Conservation (phyloP, 2,888 invertebrate genomes). For the Bimastos eiseni region DNA sequence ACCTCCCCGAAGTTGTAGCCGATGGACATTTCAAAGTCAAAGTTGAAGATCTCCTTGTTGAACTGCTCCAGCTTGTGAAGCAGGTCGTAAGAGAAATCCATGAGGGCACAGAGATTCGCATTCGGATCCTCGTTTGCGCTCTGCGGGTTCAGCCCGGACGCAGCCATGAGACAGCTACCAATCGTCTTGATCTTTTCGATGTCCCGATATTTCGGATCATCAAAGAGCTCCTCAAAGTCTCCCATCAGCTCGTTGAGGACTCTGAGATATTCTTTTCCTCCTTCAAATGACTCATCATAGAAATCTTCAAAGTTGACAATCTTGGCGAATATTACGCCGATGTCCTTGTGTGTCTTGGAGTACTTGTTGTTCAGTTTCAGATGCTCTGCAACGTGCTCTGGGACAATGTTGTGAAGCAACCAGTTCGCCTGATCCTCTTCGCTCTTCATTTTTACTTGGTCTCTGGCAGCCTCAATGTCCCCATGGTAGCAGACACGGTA, state of each 20-base stretch:
- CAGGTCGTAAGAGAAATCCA: slow-evolving; percentile 89
- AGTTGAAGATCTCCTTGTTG: slow-evolving; percentile 61
- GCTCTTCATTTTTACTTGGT: slow-evolving; percentile 85
- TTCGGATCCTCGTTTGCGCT: slow-evolving; percentile 72
- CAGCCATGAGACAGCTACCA: slow-evolving; percentile 93
- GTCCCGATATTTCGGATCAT: slow-evolving; percentile 77
- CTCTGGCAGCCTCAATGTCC: slow-evolving; percentile 80
- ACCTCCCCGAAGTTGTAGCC: slow-evolving; percentile 93
- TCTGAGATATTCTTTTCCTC: slow-evolving; percentile 91
- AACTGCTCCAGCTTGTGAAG: slow-evolving; percentile 68
- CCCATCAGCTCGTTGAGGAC: slow-evolving; percentile 93
- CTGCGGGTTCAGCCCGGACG: slow-evolving; percentile 84
- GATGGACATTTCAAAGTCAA: slow-evolving; percentile 66
- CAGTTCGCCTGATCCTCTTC: slow-evolving; percentile 96
- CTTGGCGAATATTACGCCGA: slow-evolving; percentile 93
- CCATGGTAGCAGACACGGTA: slow-evolving; percentile 86
- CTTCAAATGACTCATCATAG: slow-evolving; percentile 94
- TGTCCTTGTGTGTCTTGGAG: slow-evolving; percentile 88
- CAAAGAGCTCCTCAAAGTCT: slow-evolving; percentile 90
- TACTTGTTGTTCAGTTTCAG: slow-evolving; percentile 86
- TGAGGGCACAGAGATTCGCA: slow-evolving; percentile 78
- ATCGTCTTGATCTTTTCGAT: slow-evolving; percentile 98
- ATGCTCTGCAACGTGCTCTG: slow-evolving; percentile 84
- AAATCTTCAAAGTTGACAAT: slow-evolving; percentile 96
- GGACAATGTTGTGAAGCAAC: slow-evolving; percentile 93